Evolutionary conservation across 2,888 invertebrate species (phyloP).

Genomic region (Protonemura montana): DNA sequence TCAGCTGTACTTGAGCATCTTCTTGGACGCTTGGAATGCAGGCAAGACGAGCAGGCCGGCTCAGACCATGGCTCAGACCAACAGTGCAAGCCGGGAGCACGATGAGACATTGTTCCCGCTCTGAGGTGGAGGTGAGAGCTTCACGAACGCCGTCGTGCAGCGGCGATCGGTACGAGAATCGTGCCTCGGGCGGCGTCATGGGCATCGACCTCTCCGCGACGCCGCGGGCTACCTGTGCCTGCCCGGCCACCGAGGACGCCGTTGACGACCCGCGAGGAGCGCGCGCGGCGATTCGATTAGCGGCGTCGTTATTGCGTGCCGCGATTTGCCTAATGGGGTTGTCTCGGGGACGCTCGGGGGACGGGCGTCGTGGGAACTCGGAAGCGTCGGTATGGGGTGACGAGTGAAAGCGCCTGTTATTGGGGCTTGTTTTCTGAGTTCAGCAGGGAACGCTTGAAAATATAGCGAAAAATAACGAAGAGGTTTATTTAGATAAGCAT

Average conservation of each 20-base stretch:
- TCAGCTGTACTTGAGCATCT: no score
- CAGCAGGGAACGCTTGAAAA: no score
- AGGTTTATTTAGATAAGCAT: no score
- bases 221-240: not conserved
- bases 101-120: no score
- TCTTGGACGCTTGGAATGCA: no score
- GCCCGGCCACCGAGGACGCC: slow-evolving; percentile 8
- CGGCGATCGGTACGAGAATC: not conserved
- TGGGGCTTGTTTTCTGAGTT: not conserved
- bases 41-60: no score
- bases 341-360: not conserved
- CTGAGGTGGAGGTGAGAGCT: no score
- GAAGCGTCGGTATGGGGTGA: not conserved
- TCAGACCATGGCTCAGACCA: no score
- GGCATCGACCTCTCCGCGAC: not conserved
- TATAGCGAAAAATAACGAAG: no score
- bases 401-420: not conserved
- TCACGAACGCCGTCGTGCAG: no score
- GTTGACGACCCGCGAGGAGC: slow-evolving; percentile 21
- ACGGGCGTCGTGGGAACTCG: not conserved
- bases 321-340: slow-evolving; percentile 12
- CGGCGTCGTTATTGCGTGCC: slow-evolving; percentile 7
- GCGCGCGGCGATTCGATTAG: not conserved
- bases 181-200: not conserved
- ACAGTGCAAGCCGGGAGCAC: no score